Percentiles rank a stretch among this genome's conserved stretches.
Evolutionary conservation across 2,113 vertebrate genomes (phyloP).

Genomic region (Mixornis gularis): DNA sequence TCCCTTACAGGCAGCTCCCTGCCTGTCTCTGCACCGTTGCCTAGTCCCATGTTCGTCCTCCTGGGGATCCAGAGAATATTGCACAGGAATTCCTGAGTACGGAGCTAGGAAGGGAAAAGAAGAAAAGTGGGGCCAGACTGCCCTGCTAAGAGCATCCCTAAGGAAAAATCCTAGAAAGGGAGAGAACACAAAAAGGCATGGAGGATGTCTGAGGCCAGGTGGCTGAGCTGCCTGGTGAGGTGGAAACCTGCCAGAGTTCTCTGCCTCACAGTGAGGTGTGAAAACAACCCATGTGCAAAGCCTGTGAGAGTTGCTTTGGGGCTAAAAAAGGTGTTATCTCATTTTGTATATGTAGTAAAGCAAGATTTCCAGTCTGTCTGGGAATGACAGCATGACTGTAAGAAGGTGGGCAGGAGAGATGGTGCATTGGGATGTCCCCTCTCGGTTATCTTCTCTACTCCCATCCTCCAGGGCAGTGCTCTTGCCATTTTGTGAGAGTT

Average conservation of each 20-base stretch:
- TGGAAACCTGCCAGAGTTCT: constrained; percentile 21
- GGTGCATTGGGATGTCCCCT: neutral
- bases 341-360: neutral
- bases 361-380: neutral
- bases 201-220: neutral
- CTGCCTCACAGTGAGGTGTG: neutral
- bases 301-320: neutral
- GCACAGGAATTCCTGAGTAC: neutral
- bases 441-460: neutral
- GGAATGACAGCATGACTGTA: neutral
- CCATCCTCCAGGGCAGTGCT: neutral
- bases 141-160: neutral
- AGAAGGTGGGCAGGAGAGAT: neutral
- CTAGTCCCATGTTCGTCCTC: neutral
- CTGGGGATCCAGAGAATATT: neutral
- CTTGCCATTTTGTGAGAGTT: neutral
- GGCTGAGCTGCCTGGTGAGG: constrained; percentile 10
- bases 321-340: neutral
- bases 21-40: neutral
- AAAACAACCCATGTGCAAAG: neutral
- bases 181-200: neutral
- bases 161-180: neutral
- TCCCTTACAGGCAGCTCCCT: neutral
- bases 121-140: neutral
- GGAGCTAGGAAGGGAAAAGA: neutral